Evolutionary conservation across 2,113 vertebrate species (phyloP).

Genomic region (Mobula hypostoma): DNA sequence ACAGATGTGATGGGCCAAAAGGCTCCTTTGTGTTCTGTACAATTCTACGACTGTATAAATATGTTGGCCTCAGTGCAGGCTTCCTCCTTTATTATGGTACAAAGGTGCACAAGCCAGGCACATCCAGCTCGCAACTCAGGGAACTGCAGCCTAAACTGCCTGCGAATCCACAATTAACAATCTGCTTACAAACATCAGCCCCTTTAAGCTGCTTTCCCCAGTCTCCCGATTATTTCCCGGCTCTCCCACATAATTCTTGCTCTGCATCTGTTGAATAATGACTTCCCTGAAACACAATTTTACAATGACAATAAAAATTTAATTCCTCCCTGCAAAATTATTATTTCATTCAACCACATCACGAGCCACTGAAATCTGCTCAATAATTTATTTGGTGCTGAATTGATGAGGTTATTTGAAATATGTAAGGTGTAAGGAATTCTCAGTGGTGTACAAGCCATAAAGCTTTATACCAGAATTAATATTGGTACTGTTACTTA

Average conservation of each 20-base stretch:
- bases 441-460: background rate
- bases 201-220: background rate
- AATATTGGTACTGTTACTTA: conserved; percentile 44
- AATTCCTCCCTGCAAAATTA: background rate
- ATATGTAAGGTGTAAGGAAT: background rate
- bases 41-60: too few relatives aligned
- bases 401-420: background rate
- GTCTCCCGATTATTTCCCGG: background rate
- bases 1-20: too few relatives aligned
- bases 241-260: background rate
- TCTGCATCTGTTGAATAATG: background rate
- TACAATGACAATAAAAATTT: background rate
- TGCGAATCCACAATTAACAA: background rate
- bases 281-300: background rate
- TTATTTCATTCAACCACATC: background rate
- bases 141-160: background rate
- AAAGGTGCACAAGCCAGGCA: too few relatives aligned
- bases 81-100: too few relatives aligned
- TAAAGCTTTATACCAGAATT: conserved; percentile 38
- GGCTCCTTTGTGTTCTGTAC: too few relatives aligned
- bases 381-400: background rate
- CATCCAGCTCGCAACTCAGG: background rate
- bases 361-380: background rate
- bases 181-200: background rate
- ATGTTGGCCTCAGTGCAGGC: too few relatives aligned